A percentile compares a stretch with the other conserved stretches of the same genome.
phyloP scores from a whole-genome alignment of 2,113 vertebrate genomes.

The Macrotus californicus region DNA sequence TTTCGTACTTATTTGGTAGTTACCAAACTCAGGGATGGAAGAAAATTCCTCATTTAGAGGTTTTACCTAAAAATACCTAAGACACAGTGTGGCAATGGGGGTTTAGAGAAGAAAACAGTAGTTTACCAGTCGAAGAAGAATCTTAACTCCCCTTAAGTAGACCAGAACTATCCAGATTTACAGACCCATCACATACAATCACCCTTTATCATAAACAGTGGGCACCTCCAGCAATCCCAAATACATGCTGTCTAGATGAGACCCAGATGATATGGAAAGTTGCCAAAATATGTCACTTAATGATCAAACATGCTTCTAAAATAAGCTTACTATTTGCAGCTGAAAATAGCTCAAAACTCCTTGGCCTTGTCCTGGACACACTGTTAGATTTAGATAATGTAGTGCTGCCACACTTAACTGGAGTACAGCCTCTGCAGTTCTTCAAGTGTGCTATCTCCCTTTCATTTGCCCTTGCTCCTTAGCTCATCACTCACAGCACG shows the following conservation, averaged over 20 bases:
- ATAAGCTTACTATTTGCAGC: constrained; percentile 44
- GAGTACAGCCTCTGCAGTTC: constrained; percentile 56
- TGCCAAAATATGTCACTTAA: constrained; percentile 57
- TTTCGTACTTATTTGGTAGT: background rate
- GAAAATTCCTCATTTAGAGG: background rate
- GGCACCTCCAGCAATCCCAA: constrained; percentile 20
- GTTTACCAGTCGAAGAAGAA: background rate
- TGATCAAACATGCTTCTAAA: constrained; percentile 60
- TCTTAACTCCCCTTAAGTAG: background rate
- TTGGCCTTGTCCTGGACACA: constrained; percentile 26
- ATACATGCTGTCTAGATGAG: constrained; percentile 37
- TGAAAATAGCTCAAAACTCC: constrained; percentile 63
- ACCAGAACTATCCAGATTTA: background rate
- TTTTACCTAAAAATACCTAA: background rate
- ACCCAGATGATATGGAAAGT: constrained; percentile 44
- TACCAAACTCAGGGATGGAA: background rate
- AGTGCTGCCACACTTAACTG: constrained; percentile 63
- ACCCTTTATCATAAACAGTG: background rate
- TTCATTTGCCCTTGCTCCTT: constrained; percentile 79
- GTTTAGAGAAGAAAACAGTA: background rate
- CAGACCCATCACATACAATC: background rate
- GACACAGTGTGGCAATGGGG: background rate
- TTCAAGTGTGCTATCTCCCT: constrained; percentile 79
- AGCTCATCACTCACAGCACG: constrained; percentile 78
- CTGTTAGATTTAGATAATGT: constrained; percentile 67